Conservation (phyloP, 2,797 vertebrate genomes). For the Falco naumanni region DNA sequence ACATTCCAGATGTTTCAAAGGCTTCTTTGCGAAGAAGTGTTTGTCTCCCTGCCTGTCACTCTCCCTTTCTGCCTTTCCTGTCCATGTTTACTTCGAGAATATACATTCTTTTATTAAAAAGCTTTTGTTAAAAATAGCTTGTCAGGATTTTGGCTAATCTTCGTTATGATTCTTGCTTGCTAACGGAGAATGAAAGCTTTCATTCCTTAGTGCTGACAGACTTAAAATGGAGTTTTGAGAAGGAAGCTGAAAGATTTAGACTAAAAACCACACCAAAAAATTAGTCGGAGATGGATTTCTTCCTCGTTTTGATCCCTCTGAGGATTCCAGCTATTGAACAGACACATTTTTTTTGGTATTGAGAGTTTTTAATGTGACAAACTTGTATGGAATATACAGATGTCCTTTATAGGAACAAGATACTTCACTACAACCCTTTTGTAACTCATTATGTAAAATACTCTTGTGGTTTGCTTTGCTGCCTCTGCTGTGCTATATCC, state of each 20-base stretch:
- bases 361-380: not conserved
- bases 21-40: not conserved
- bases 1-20: conserved; percentile 64
- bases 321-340: not conserved
- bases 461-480: not conserved
- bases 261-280: not conserved
- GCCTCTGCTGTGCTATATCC: not conserved
- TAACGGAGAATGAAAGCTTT: not conserved
- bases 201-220: not conserved
- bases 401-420: not conserved
- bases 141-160: not conserved
- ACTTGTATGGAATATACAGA: not conserved
- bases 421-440: not conserved
- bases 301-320: not conserved
- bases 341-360: not conserved
- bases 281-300: not conserved
- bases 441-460: not conserved
- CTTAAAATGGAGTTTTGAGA: not conserved
- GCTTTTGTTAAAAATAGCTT: not conserved
- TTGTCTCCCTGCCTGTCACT: conserved; percentile 16
- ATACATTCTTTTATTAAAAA: not conserved
- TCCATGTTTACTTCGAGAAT: conserved; percentile 34
- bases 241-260: not conserved
- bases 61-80: conserved; percentile 48
- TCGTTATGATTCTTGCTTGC: not conserved